phyloP scores from a whole-genome alignment of 2,113 vertebrate species.

The Peromyscus maniculatus region DNA sequence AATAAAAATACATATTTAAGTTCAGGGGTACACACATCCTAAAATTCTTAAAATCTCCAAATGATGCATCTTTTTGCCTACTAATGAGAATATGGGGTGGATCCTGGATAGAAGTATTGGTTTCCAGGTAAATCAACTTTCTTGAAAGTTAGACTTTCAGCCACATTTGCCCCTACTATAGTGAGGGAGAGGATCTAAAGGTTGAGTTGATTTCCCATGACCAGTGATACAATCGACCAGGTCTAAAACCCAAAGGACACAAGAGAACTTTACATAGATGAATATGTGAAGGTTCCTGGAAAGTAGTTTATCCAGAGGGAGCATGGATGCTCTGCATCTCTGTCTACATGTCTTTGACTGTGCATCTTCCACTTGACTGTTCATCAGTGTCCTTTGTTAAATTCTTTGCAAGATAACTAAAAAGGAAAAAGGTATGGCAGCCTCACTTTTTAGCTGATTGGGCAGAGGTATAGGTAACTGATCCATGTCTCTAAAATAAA shows the following conservation, averaged over 20 bases:
- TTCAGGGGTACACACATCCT: not conserved
- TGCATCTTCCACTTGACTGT: not conserved
- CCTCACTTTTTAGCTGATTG: not conserved
- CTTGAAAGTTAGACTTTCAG: not conserved
- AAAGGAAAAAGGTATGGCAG: not conserved
- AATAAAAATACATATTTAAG: not conserved
- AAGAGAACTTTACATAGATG: not conserved
- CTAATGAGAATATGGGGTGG: not conserved
- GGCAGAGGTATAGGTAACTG: not conserved
- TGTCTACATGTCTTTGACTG: not conserved
- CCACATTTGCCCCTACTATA: not conserved
- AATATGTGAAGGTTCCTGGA: not conserved
- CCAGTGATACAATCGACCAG: not conserved
- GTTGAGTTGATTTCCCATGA: not conserved
- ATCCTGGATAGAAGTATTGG: not conserved
- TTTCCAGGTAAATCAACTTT: not conserved
- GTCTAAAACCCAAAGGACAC: not conserved
- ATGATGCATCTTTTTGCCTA: slow-evolving; percentile 8
- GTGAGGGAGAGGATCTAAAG: not conserved
- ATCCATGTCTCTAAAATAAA: not conserved
- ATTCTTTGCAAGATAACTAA: not conserved
- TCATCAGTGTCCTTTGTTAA: not conserved
- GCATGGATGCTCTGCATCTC: not conserved
- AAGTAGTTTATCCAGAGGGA: not conserved
- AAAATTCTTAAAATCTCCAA: not conserved